Base-by-base conservation (phyloP, 2,797 vertebrate species). In the Ataeniobius toweri region DNA sequence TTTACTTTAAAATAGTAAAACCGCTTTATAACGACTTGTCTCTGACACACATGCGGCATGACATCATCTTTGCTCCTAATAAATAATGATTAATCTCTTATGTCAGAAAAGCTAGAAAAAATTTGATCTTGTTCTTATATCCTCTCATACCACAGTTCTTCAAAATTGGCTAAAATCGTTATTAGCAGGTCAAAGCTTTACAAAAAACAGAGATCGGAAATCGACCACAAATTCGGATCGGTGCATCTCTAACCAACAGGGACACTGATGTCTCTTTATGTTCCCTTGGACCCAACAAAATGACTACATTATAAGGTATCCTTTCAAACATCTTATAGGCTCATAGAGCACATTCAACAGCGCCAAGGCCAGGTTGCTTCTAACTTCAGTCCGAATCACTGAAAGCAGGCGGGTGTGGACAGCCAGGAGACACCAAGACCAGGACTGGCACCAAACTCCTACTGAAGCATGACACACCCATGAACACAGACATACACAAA, bases 401-500 rank as follows among this genome's bases (percentile, higher is more conserved):
- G 50, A 71, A 77, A 86, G 84, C 86, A 76, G 80, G 79, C 65
- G 69, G 48, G 71, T 77, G 81, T 44, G 79, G 63, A 85, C 81
- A 81, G 67, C 67, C 16, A 53, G 65, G 74, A 83, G 70, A 86
- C 71, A 81, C 84, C 76, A 86, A 78, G 74, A 85, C 59, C 85
- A 69, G 70, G 68, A 80, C 85, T 56, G 73, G 79, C 86, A 88
- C 86, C 83, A 78, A 80, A 76, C 70, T 70, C 56, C 80, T 80
- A 81, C 76, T 59, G 75, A 0, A 89, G 75, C 81, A 85, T 69
- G 71, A 84, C 88, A 91, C 91, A 86, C 84, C 84, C 88, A 86
- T 44, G 80, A 88, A 76, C 85, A 93, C 87, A 58, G 31, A 76
- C 83, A 63, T 1, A 86, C 90, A 92, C 88, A 88, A 36, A 88